Percentiles rank a stretch among this genome's conserved stretches.
These are phyloP conservation scores for Oostethus manadensis DNA, from an alignment of 2,113 vertebrate species.

Conservation along the genomic window DNA sequence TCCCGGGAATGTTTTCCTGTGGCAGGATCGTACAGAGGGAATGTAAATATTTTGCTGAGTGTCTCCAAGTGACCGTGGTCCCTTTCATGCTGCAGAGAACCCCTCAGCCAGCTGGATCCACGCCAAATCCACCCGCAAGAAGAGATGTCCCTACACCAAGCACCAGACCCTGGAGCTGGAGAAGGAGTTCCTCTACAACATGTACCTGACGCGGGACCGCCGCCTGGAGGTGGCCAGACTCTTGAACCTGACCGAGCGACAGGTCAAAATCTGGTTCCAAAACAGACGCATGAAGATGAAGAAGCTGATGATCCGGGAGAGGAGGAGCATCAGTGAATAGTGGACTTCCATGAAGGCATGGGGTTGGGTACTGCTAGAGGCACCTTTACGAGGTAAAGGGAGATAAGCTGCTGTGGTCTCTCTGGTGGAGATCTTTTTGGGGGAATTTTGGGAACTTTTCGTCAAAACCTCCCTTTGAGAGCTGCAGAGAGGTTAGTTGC, in stretches of 20 bases:
- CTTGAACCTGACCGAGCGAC: slow-evolving; percentile 65
- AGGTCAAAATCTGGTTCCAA: slow-evolving; percentile 73
- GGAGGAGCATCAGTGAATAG: slow-evolving; percentile 57
- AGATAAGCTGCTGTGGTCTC: not conserved
- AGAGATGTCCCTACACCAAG: slow-evolving; percentile 66
- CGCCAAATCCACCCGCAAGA: slow-evolving; percentile 65
- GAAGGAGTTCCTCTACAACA: slow-evolving; percentile 72
- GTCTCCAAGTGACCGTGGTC: too few relatives aligned
- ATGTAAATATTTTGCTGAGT: not conserved
- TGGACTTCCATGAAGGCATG: slow-evolving; percentile 2
- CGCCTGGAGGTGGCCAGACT: slow-evolving; percentile 67
- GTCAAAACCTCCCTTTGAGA: not conserved
- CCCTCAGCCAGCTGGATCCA: slow-evolving; percentile 66
- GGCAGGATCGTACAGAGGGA: not conserved
- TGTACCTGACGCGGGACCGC: slow-evolving; percentile 68
- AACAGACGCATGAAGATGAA: slow-evolving; percentile 73
- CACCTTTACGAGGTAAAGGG: slow-evolving; percentile 24
- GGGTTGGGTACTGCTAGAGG: not conserved
- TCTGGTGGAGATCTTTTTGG: not conserved
- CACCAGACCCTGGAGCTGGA: slow-evolving; percentile 71
- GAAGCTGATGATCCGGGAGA: slow-evolving; percentile 69
- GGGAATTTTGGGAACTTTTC: not conserved
- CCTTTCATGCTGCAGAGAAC: slow-evolving; percentile 38
- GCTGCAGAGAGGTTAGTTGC: not conserved
- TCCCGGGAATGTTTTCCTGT: slow-evolving; percentile 25